Base-by-base conservation (phyloP, 1,140 invertebrate genomes). In the Drosophila dunni region DNA sequence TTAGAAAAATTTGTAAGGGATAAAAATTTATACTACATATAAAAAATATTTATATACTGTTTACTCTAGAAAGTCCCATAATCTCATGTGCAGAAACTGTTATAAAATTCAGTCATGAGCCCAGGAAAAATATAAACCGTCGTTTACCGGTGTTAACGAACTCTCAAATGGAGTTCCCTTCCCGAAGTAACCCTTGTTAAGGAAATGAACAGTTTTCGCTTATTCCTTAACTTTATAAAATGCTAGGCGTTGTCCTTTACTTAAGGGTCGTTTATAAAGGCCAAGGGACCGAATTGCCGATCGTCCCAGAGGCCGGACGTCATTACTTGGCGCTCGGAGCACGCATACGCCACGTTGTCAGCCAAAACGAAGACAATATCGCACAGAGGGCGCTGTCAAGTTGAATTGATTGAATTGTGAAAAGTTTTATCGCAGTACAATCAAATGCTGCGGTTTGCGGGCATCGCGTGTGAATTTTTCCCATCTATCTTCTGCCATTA, bases 371-470 rank as follows among this genome's bases (percentile, higher is more conserved):
- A 34, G 5, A 45, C 17, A 58, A 42, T 13, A 44, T 34, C 29
- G 33, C 44, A 50, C 15, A 44, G 42, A 33, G 34, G 20, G 33
- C 38, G 60, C 60, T 42, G 10, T 38, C 33, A 74, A 74, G 58
- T 68, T 63, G 61, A 78, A 84, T 84, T 85, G 81, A 84, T 85
- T 80, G 81, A 84, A 85, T 85, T 76, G 81, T 84, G 77, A 85
- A 84, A 84, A 84, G 73, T 84, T 84, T 80, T 70, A 84, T 84
- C 48, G 81, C 81, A 69, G 66, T 69, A 69, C 79, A 84, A 84
- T 84, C 75, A 80, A 84, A 77, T 70, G 67, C 81, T 74, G 81
- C 62, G 81, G 81, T 76, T 58, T 81, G 83, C 67, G 63, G 73
- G 38, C 77, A 77, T 73, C 56, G 79, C 79, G 58, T 82, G 76